Evolutionary conservation across 2,797 vertebrate genomes (phyloP).

Genomic region (Caiman crocodilus): DNA sequence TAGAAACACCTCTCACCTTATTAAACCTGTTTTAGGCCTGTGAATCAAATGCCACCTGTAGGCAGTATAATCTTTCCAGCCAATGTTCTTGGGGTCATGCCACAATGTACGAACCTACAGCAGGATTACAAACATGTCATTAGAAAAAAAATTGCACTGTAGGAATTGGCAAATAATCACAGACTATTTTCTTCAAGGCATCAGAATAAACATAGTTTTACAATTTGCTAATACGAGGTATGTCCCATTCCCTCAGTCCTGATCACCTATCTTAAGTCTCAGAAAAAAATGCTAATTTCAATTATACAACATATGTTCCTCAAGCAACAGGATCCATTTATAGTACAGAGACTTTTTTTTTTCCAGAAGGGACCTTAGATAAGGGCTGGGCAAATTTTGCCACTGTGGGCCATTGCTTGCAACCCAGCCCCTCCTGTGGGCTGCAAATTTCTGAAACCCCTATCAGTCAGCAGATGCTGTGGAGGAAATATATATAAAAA

Average conservation of each 20-base stretch:
- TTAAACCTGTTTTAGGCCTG: slow-evolving; percentile 96
- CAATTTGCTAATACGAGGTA: not conserved
- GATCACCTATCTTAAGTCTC: not conserved
- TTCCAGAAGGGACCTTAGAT: not conserved
- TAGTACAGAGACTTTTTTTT: not conserved
- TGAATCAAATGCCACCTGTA: slow-evolving; percentile 99
- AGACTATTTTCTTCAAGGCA: not conserved
- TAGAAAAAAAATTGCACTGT: not conserved
- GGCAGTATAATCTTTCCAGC: slow-evolving; percentile 99
- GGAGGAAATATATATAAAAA: too few relatives aligned
- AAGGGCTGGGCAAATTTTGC: not conserved
- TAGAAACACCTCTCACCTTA: slow-evolving; percentile 86
- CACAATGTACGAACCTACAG: slow-evolving; percentile 93
- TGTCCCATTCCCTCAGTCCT: not conserved
- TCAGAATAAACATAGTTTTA: not conserved
- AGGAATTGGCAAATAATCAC: not conserved
- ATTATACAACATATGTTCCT: not conserved
- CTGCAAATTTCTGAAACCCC: too few relatives aligned
- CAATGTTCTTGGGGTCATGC: slow-evolving; percentile 98
- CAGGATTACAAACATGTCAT: slow-evolving; percentile 9
- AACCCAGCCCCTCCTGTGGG: too few relatives aligned
- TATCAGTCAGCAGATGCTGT: too few relatives aligned
- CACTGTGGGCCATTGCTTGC: too few relatives aligned
- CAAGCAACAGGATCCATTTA: not conserved
- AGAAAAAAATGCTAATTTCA: not conserved